Percentiles rank a stretch among this genome's conserved stretches.
Evolutionary conservation across 2,113 vertebrate genomes (phyloP).

Genomic region (Falcunculus frontatus): DNA sequence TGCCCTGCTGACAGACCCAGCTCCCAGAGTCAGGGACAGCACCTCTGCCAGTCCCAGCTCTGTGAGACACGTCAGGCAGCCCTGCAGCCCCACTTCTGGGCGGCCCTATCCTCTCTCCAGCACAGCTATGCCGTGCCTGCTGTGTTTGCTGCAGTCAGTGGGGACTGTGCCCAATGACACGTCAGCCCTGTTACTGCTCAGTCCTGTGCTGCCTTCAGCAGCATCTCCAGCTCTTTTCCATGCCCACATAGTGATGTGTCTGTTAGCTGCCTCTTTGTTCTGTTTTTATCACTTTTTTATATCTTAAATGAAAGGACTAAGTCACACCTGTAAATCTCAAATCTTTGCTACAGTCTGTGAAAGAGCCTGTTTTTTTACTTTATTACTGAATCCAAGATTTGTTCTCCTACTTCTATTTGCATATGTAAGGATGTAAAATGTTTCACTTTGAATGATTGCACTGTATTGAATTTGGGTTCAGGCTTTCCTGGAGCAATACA

Average conservation of each 20-base stretch:
- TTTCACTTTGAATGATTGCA: neutral
- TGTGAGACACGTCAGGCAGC: rapidly evolving
- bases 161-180: neutral
- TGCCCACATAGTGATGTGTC: neutral
- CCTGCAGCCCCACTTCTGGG: rapidly evolving
- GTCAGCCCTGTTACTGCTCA: neutral
- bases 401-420: neutral
- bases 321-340: neutral
- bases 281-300: neutral
- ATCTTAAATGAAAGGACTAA: neutral
- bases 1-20: neutral
- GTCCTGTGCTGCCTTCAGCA: neutral
- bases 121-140: rapidly evolving
- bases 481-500: neutral
- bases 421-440: neutral
- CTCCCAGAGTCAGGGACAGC: neutral
- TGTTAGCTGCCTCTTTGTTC: neutral
- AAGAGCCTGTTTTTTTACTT: neutral
- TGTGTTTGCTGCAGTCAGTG: neutral
- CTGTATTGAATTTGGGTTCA: neutral
- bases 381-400: neutral
- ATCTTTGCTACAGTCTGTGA: neutral
- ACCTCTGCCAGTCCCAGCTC: neutral
- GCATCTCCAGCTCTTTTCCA: neutral
- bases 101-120: neutral